Percentiles rank a stretch among this genome's conserved stretches.
Evolutionary conservation across 2,797 vertebrate genomes (phyloP).

Genomic region (Mus caroli): DNA sequence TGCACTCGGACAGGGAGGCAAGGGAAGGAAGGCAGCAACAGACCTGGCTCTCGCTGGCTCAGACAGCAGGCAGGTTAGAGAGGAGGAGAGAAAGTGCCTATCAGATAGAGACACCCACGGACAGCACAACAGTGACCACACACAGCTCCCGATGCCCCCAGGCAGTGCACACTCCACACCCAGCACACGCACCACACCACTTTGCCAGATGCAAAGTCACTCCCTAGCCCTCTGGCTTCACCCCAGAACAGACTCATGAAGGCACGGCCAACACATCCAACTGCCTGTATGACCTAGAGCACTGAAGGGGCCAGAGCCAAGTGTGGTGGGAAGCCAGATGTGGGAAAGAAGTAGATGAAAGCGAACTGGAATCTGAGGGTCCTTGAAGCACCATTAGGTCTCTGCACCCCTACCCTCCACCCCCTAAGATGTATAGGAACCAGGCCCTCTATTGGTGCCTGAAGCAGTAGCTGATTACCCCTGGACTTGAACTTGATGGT

Average conservation of each 20-base stretch:
- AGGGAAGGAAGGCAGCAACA: background rate
- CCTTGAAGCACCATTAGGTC: background rate
- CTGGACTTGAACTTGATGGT: background rate
- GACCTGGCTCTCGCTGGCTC: slow-evolving; percentile 13
- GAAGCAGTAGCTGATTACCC: background rate
- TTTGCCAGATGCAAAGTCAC: slow-evolving; percentile 59
- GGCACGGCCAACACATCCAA: background rate
- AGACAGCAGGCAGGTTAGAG: slow-evolving; percentile 20
- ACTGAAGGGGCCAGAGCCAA: background rate
- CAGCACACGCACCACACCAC: background rate
- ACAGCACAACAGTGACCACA: background rate
- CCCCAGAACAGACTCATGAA: background rate
- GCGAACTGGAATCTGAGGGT: background rate
- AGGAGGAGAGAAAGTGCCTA: background rate
- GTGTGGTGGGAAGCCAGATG: slow-evolving; percentile 5
- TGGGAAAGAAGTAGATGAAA: background rate
- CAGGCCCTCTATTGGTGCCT: no score
- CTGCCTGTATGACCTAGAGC: background rate
- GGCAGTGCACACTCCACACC: background rate
- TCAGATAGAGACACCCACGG: background rate
- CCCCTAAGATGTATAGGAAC: background rate
- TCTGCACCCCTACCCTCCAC: background rate
- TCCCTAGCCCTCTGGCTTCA: background rate
- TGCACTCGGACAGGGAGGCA: background rate
- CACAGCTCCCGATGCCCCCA: background rate